Base-by-base conservation (phyloP, 2,113 vertebrate genomes). In the Acanthochromis polyacanthus region DNA sequence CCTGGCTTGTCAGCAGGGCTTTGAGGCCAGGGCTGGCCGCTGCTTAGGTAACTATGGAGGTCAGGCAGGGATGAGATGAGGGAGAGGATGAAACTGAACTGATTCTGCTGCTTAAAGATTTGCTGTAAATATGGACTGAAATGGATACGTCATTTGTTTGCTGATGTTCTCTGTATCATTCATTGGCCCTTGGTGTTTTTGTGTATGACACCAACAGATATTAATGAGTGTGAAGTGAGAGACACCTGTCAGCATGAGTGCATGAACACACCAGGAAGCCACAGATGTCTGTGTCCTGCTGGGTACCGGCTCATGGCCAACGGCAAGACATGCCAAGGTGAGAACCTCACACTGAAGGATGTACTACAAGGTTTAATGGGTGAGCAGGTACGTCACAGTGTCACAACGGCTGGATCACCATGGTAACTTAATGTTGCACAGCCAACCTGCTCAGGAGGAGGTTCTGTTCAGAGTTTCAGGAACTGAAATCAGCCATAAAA, bases 251-350 rank as follows among this genome's bases (percentile, higher is more conserved):
- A 99, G 87, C 98, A 99, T 0, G 97, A 98, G 71, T 99, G 98
- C 91, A 93, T 95, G 81, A 99, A 99, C 90, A 96, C 95, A 50
- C 93, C 94, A 5, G 98, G 98, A 19, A 98, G 97, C 80, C 96
- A 97, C 83, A 95, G 94, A 71, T 99, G 98, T 63, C 17, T 94
- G 43, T 99, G 98, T 89, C 98, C 98, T 0, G 23, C 82, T 0
- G 98, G 98, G 12, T 99, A 99, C 71, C 95, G 90, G 11, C 95
- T 99, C 60, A 97, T 93, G 94, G 50, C 95, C 86, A 99, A 99
- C 0, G 95, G 97, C 56, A 99, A 97, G 90, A 96, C 96, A 0
- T 99, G 98, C 66, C 97, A 99, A 94, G 98, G 98, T 99, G 88
- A 66, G 78, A 66, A 60, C 30, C 1, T 8, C 23, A 3, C 16